Evolutionary conservation across 53 echinoderm and acorn worm species (phyloP).

Genomic region (Apostichopus leukothele): DNA sequence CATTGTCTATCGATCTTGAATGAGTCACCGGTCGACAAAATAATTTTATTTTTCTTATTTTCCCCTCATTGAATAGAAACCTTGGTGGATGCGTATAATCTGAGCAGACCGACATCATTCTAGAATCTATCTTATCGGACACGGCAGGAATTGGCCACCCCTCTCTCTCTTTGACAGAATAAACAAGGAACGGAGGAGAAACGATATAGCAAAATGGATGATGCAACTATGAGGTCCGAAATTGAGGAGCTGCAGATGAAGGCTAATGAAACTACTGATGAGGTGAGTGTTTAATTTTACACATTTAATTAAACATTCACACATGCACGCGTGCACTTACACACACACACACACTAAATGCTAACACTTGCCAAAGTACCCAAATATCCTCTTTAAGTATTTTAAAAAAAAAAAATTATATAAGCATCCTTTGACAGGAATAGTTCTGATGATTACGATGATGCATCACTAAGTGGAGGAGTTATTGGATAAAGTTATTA

Average conservation of each 20-base stretch:
- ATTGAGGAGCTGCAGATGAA: conserved; percentile 89
- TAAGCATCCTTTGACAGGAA: no score
- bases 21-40: no score
- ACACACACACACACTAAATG: no score
- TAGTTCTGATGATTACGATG: no score
- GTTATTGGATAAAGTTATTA: no score
- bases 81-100: not conserved
- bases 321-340: no score
- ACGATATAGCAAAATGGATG: conserved; percentile 53
- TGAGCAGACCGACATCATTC: not conserved
- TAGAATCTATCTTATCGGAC: not conserved
- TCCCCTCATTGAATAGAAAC: not conserved
- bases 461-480: no score
- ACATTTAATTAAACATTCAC: no score
- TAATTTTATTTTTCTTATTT: not conserved
- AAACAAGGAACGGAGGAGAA: not conserved
- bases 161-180: not conserved
- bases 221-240: conserved; percentile 85
- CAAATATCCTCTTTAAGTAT: no score
- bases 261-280: conserved; percentile 75
- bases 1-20: no score
- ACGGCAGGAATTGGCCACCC: not conserved
- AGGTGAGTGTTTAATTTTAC: conserved; percentile 57
- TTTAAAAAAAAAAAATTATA: no score
- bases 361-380: no score